Percentiles rank a stretch among this genome's conserved stretches.
Conservation (phyloP, 2,797 vertebrate species). For the Falco rusticolus region DNA sequence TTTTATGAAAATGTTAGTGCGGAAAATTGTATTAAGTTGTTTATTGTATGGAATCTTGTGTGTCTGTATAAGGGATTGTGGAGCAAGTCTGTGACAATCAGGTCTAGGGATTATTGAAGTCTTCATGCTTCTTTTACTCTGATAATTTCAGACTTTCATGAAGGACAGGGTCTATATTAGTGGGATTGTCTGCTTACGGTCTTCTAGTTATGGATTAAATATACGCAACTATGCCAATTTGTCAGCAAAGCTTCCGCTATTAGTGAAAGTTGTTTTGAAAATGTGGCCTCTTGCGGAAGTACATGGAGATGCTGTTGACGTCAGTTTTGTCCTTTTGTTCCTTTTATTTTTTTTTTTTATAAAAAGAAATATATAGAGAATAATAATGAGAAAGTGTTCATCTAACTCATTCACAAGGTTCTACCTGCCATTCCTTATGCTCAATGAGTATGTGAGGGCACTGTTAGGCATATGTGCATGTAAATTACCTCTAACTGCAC, state of each 20-base stretch:
- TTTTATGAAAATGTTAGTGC: neutral
- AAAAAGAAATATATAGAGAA: slow-evolving; percentile 10
- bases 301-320: neutral
- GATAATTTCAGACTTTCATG: neutral
- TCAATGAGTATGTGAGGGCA: slow-evolving; percentile 67
- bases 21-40: neutral
- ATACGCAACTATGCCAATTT: neutral
- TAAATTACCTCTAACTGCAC: slow-evolving; percentile 71
- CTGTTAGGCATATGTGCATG: slow-evolving; percentile 69
- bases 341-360: neutral
- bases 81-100: neutral
- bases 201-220: neutral
- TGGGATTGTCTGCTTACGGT: neutral
- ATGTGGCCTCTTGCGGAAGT: neutral
- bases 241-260: neutral
- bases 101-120: neutral
- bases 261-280: neutral
- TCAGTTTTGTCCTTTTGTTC: slow-evolving; percentile 43
- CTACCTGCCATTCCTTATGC: slow-evolving; percentile 65
- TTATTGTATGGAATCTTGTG: neutral
- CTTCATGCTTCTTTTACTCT: neutral
- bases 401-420: slow-evolving; percentile 67
- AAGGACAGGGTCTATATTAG: neutral
- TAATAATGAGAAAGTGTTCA: slow-evolving; percentile 55
- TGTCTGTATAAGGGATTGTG: neutral